Conservation (phyloP, 2,797 vertebrate genomes). For the Cyprinella venusta region DNA sequence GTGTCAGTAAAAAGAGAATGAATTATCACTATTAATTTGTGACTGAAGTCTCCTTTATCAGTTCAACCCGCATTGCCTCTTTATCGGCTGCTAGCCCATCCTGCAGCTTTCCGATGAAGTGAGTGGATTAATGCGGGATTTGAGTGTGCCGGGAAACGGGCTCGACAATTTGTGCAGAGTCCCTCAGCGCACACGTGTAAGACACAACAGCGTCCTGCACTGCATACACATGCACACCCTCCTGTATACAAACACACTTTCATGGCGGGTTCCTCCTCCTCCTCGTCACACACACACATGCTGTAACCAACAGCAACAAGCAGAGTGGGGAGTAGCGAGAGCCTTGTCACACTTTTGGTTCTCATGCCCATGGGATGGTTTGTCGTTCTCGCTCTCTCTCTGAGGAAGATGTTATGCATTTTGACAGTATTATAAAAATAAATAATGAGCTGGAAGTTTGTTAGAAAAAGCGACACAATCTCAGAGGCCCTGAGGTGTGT, state of each 20-base stretch:
- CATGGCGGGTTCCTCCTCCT: background rate
- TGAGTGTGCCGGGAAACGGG: slow-evolving; percentile 18
- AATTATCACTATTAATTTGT: slow-evolving; percentile 58
- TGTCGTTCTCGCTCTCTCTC: slow-evolving; percentile 27
- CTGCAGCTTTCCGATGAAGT: slow-evolving; percentile 31
- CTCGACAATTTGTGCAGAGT: slow-evolving; percentile 22
- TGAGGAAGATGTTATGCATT: slow-evolving; percentile 44
- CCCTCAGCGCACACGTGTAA: slow-evolving; percentile 12
- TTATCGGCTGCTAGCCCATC: slow-evolving; percentile 46
- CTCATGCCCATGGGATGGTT: slow-evolving; percentile 53
- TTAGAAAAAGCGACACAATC: slow-evolving; percentile 33
- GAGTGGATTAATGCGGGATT: slow-evolving; percentile 47
- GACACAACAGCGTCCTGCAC: background rate
- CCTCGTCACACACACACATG: slow-evolving; percentile 16
- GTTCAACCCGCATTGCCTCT: slow-evolving; percentile 49
- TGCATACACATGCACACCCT: background rate
- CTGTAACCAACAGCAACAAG: slow-evolving; percentile 52
- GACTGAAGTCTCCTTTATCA: slow-evolving; percentile 57
- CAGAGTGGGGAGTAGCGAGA: slow-evolving; percentile 28
- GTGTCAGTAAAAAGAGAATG: slow-evolving; percentile 50
- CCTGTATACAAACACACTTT: slow-evolving; percentile 38
- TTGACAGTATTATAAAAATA: slow-evolving; percentile 55
- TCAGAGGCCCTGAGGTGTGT: slow-evolving; percentile 18
- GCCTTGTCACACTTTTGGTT: slow-evolving; percentile 53
- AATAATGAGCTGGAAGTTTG: slow-evolving; percentile 48